Evolutionary conservation across 2,113 vertebrate genomes (phyloP).

Genomic region (Oenanthe oenanthe): DNA sequence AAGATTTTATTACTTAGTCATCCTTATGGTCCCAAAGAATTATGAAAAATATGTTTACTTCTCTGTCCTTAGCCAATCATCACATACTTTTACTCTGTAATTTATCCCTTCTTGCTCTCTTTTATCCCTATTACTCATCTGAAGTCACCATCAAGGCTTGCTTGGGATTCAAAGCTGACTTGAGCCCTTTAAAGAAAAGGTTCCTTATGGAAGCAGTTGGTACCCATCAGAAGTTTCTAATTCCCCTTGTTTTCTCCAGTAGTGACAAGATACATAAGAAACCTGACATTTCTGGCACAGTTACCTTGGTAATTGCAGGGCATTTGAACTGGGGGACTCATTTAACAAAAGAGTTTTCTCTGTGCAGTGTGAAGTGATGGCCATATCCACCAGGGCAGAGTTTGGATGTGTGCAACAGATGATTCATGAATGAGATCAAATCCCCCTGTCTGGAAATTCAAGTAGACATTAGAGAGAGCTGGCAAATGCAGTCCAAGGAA

Average conservation of each 20-base stretch:
- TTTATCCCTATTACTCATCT: not conserved
- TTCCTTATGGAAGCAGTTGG: not conserved
- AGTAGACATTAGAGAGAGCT: not conserved
- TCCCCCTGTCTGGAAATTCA: not conserved
- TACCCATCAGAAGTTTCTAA: not conserved
- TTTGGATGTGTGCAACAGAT: not conserved
- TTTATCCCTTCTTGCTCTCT: not conserved
- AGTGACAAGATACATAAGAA: not conserved
- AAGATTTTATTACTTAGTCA: not conserved
- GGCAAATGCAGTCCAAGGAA: not conserved
- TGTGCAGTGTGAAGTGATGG: not conserved
- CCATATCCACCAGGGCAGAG: not conserved
- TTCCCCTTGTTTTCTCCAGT: not conserved
- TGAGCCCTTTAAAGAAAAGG: not conserved
- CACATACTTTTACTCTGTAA: not conserved
- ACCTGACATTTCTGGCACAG: not conserved
- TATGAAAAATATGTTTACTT: not conserved
- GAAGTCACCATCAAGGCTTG: not conserved
- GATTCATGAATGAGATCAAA: constrained; percentile 21
- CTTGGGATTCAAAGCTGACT: not conserved
- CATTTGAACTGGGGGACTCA: not conserved
- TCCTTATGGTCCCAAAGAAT: not conserved
- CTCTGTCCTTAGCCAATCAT: not conserved
- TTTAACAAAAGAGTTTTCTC: not conserved
- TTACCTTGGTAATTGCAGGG: not conserved